These are phyloP conservation scores for Danaus plexippus DNA, from an alignment of 1,140 invertebrate genomes.

Conservation along the genomic window DNA sequence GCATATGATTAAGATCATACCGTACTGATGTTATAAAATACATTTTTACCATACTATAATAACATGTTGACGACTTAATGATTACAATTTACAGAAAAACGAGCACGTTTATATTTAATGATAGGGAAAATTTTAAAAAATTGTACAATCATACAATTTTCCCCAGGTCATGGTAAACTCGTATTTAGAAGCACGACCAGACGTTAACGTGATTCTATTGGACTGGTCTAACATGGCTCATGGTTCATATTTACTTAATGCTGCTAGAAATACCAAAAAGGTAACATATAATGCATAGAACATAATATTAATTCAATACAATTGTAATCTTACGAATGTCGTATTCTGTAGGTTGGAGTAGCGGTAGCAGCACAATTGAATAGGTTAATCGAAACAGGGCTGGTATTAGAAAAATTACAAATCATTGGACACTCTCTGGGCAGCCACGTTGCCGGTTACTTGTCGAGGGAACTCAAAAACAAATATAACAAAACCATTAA, in stretches of 20 bases:
- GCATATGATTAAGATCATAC: no score
- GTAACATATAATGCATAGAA: constrained; percentile 31
- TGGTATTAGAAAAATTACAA: constrained; percentile 51
- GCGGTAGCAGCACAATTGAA: constrained; percentile 50
- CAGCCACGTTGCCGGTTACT: constrained; percentile 63
- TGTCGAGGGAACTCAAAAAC: constrained; percentile 51
- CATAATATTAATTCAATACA: constrained; percentile 2
- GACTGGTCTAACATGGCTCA: constrained; percentile 76
- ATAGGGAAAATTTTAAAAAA: no score
- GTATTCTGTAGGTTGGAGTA: constrained; percentile 47
- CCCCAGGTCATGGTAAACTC: constrained; percentile 62
- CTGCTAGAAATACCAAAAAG: constrained; percentile 69
- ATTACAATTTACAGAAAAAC: no score
- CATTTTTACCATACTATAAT: no score
- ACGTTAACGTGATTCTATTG: constrained; percentile 66
- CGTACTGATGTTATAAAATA: no score
- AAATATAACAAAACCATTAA: constrained; percentile 58
- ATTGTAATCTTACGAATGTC: neutral
- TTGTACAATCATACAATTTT: constrained; percentile 1
- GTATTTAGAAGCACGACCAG: constrained; percentile 57
- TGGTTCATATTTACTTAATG: constrained; percentile 72
- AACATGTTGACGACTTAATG: no score
- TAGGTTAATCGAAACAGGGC: constrained; percentile 44
- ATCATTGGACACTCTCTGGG: constrained; percentile 65
- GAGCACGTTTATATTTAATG: no score